Evolutionary conservation across 2,888 invertebrate genomes (phyloP).

Genomic region (Chloroclystis v-ata): DNA sequence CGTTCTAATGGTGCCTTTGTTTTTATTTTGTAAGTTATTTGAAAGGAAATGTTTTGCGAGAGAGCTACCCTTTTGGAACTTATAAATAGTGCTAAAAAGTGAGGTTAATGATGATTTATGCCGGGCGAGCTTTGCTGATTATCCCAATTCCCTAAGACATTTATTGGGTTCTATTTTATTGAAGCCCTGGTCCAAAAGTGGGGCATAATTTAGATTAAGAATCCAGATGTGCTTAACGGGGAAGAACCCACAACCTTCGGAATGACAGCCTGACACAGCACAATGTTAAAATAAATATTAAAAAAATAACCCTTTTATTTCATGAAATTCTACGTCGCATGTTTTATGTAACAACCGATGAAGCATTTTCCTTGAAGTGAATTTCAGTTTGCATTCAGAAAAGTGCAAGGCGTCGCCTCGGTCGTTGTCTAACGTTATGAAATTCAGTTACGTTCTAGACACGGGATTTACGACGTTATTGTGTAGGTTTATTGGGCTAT

Average conservation of each 20-base stretch:
- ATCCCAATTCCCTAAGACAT: too few species aligned
- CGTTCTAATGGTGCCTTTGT: slow-evolving; percentile 11
- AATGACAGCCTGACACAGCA: too few species aligned
- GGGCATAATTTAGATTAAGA: too few species aligned
- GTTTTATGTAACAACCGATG: slow-evolving; percentile 3
- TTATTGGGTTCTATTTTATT: too few species aligned
- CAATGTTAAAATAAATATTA: too few species aligned
- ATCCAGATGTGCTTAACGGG: too few species aligned
- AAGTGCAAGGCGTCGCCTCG: slow-evolving; percentile 11
- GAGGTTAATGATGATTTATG: too few species aligned
- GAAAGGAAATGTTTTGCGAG: not conserved
- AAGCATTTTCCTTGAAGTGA: slow-evolving; percentile 10
- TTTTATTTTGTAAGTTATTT: slow-evolving; percentile 1
- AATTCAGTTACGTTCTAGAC: slow-evolving; percentile 9
- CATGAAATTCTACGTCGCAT: not conserved
- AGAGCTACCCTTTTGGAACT: too few species aligned
- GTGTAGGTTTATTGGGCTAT: not conserved
- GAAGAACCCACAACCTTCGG: too few species aligned
- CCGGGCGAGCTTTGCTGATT: too few species aligned
- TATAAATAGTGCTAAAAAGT: too few species aligned
- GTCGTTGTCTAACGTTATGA: slow-evolving; percentile 4
- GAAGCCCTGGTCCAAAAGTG: too few species aligned
- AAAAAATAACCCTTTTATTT: not conserved
- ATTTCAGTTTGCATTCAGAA: slow-evolving; percentile 15
- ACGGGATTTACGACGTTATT: not conserved